phyloP scores from a whole-genome alignment of 2,888 invertebrate genomes.

The Cantharis nigra region DNA sequence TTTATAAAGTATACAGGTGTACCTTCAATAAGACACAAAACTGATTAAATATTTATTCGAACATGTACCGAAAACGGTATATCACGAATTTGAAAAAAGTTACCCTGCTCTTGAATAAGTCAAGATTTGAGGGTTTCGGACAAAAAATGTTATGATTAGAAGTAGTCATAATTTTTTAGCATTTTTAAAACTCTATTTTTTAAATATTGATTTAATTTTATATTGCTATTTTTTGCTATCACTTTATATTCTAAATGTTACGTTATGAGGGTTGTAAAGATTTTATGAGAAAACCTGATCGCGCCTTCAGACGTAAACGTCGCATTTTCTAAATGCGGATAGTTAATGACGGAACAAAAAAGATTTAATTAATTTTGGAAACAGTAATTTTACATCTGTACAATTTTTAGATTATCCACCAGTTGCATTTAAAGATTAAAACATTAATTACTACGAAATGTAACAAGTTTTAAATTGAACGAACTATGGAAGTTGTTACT shows the following conservation, averaged over 20 bases:
- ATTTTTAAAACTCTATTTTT: background rate
- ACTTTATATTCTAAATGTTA: constrained; percentile 1
- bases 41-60: background rate
- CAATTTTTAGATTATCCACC: background rate
- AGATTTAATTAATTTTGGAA: background rate
- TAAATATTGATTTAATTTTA: background rate
- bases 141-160: background rate
- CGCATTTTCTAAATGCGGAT: background rate
- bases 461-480: background rate
- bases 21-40: background rate
- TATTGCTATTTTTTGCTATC: background rate
- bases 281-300: constrained; percentile 1
- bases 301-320: background rate
- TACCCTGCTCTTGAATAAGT: background rate
- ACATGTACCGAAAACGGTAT: background rate
- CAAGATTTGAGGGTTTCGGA: background rate
- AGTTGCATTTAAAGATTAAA: background rate
- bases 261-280: background rate
- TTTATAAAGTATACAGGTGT: background rate
- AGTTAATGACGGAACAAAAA: background rate
- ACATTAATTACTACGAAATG: background rate
- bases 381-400: background rate
- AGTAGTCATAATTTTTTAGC: background rate
- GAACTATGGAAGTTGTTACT: background rate
- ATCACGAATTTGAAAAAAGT: background rate